phyloP scores from a whole-genome alignment of 2,113 vertebrate species.

The Rhynchomys soricoides region DNA sequence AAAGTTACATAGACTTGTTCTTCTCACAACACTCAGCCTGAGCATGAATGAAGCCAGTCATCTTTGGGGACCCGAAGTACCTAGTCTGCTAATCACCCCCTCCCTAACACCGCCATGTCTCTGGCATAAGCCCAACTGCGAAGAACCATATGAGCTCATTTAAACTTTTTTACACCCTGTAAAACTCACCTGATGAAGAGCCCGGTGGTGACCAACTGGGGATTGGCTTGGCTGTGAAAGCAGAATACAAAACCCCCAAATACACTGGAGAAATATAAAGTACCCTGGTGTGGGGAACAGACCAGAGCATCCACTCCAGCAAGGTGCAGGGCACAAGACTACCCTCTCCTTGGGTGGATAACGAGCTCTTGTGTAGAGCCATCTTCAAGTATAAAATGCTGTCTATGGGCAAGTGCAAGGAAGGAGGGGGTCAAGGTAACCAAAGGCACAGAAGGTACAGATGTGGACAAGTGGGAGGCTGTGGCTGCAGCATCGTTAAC shows the following conservation, averaged over 20 bases:
- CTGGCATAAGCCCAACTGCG: conserved; percentile 25
- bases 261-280: not conserved
- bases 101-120: not conserved
- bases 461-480: not conserved
- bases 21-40: not conserved
- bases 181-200: conserved; percentile 67
- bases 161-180: conserved; percentile 59
- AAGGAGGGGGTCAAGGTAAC: not conserved
- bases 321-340: not conserved
- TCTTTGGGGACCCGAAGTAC: conserved; percentile 28
- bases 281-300: not conserved
- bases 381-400: not conserved
- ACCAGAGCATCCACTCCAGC: not conserved
- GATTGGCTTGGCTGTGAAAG: not conserved
- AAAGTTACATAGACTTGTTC: conserved; percentile 47
- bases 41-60: conserved; percentile 37
- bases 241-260: conserved; percentile 5
- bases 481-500: fast-evolving
- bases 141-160: conserved; percentile 32
- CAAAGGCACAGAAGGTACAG: not conserved
- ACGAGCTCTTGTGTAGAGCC: not conserved
- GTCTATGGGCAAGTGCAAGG: not conserved
- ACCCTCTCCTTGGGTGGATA: not conserved
- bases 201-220: not conserved
- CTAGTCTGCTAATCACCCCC: conserved; percentile 47